phyloP scores from a whole-genome alignment of 1,140 invertebrate species.

The Lasaia peninsularis region DNA sequence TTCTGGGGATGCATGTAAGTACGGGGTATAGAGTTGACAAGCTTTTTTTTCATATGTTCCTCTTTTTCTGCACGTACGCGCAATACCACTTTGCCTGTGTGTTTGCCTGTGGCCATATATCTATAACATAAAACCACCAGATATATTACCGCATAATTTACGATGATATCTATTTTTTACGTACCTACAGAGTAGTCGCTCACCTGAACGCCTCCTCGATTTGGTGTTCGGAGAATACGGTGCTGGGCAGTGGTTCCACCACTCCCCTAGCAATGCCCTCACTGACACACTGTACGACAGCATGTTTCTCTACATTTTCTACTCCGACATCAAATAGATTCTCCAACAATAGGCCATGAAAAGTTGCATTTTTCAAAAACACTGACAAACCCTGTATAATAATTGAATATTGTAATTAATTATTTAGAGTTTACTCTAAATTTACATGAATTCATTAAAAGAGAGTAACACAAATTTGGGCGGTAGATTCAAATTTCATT shows the following conservation, averaged over 20 bases:
- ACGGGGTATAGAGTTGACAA: conserved; percentile 87
- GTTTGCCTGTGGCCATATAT: conserved; percentile 97
- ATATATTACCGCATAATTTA: too few relatives aligned
- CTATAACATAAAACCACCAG: conserved; percentile 41
- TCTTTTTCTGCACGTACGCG: conserved; percentile 90
- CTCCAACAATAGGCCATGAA: conserved; percentile 97
- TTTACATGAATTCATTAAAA: not conserved
- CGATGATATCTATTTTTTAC: too few relatives aligned
- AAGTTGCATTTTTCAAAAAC: conserved; percentile 96
- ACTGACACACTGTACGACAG: conserved; percentile 85
- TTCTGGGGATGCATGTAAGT: conserved; percentile 93
- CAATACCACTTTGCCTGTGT: conserved; percentile 96
- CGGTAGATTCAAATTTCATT: too few relatives aligned
- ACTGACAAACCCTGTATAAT: conserved; percentile 90
- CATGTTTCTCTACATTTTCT: conserved; percentile 80
- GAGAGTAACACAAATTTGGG: too few relatives aligned
- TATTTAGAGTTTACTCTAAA: not conserved
- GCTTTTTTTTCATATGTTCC: conserved; percentile 63
- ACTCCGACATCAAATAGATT: conserved; percentile 88
- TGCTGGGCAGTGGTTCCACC: conserved; percentile 89
- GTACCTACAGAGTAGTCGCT: not conserved
- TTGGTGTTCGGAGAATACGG: conserved; percentile 89
- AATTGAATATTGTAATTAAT: too few relatives aligned
- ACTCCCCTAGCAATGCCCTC: conserved; percentile 91
- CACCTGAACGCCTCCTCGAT: conserved; percentile 93